Evolutionary conservation across 2,113 vertebrate species (phyloP).

Genomic region (Grammomys dolichurus): DNA sequence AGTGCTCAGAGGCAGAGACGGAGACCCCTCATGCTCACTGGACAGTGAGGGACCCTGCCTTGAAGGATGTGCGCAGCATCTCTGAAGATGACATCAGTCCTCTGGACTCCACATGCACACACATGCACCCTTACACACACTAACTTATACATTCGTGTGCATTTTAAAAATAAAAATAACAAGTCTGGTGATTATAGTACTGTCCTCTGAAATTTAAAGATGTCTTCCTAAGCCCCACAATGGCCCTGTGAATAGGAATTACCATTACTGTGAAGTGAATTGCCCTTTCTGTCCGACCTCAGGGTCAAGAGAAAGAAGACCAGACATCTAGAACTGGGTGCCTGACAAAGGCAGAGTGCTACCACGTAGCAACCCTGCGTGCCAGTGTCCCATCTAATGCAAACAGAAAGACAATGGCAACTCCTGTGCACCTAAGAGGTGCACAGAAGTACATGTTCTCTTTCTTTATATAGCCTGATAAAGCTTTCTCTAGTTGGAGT

Average conservation of each 20-base stretch:
- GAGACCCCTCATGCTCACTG: too few species aligned
- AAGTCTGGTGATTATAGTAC: not conserved
- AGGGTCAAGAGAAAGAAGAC: not conserved
- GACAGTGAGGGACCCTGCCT: not conserved
- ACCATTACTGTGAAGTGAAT: not conserved
- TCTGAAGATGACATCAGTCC: not conserved
- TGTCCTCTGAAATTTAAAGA: conserved; percentile 6
- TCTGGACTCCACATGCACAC: not conserved
- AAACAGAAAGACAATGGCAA: not conserved
- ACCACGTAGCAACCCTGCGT: not conserved
- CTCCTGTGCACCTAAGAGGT: not conserved
- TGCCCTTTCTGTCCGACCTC: not conserved
- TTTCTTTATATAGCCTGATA: not conserved
- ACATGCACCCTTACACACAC: not conserved
- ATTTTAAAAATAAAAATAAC: not conserved
- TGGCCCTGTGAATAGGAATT: not conserved
- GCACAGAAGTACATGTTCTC: not conserved
- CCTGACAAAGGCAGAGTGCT: not conserved
- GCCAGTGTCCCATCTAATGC: not conserved
- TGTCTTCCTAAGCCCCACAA: not conserved
- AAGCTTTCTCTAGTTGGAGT: not conserved
- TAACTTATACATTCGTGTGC: too few species aligned
- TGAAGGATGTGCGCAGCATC: not conserved
- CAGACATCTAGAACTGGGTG: not conserved
- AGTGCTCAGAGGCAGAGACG: not conserved